Conservation (phyloP, 2,797 vertebrate species). For the Chelmon rostratus region DNA sequence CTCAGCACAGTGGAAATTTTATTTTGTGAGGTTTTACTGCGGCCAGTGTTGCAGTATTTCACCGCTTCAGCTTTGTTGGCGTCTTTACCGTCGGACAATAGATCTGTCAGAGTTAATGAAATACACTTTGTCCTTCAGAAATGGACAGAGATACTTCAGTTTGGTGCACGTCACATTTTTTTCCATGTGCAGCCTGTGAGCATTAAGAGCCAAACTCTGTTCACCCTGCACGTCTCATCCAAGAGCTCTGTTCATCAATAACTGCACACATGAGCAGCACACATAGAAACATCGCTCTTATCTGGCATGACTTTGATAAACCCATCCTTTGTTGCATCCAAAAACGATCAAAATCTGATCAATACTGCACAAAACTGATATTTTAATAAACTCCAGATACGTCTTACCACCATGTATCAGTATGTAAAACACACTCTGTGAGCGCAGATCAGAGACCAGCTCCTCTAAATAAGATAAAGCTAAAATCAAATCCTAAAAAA, state of each 20-base stretch:
- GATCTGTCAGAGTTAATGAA: neutral
- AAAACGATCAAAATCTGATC: too few relatives aligned
- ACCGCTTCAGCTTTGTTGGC: neutral
- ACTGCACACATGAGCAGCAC: slow-evolving; percentile 35
- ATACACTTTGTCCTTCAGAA: neutral
- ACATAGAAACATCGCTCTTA: slow-evolving; percentile 4
- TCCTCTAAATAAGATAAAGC: neutral
- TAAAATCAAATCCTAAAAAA: neutral
- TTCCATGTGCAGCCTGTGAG: slow-evolving; percentile 25
- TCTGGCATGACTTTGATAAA: slow-evolving; percentile 25
- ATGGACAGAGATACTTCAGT: neutral
- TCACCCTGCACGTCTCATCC: slow-evolving; percentile 19
- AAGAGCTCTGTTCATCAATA: slow-evolving; percentile 30
- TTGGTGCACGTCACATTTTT: slow-evolving; percentile 11
- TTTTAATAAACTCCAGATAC: neutral
- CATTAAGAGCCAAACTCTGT: slow-evolving; percentile 19
- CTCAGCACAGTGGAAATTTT: slow-evolving; percentile 46
- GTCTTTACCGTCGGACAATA: neutral
- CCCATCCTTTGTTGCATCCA: too few relatives aligned
- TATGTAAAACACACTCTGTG: neutral
- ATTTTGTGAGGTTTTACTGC: slow-evolving; percentile 36
- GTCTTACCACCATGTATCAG: neutral
- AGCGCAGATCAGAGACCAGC: neutral
- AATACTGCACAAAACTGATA: neutral
- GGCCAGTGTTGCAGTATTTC: slow-evolving; percentile 5